Base-by-base conservation (phyloP, 2,797 vertebrate species). In the Poecilia wingei region DNA sequence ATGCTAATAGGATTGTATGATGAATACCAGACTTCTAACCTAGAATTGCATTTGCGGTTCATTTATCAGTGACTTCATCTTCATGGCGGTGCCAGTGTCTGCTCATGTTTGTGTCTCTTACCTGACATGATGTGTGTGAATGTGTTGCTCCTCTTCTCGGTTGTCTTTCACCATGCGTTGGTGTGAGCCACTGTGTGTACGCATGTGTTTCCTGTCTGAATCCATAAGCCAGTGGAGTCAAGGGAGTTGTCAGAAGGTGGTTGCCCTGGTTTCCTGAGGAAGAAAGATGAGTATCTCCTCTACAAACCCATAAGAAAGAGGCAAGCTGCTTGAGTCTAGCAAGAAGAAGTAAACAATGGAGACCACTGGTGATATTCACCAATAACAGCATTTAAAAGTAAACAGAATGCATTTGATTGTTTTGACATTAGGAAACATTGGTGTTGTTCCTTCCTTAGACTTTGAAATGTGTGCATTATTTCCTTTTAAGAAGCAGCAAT, bases 241-340 rank as follows among this genome's bases (percentile, higher is more conserved):
- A 82, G 92, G 91, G 93, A 94, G 84, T 92, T 92, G 88, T 92
- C 90, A 91, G 82, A 86, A 88, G 85, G 90, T 89, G 87, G 92
- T 93, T 93, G 92, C 90, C 92, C 88, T 93, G 93, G 90, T 94
- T 94, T 93, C 87, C 91, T 88, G 87, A 43, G 76, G 80, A 84
- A 90, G 90, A 92, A 90, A 86, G 85, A 91, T 87, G 89, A 92
- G 83, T 79, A 81, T 84, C 81, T 90, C 71, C 75, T 79, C 80
- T 82, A 87, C 84, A 88, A 74, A 72, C 76, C 57, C 68, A 41
- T 76, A 85, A 87, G 80, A 85, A 89, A 89, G 74, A 86, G 80
- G 73, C 84, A 90, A 82, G 79, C 78, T 86, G 74, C 82, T 79
- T 49, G 76, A 84, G 73, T 79, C 78, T 47, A 73, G 79, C 68